Conservation (phyloP, 2,888 invertebrate species). For the Lottia gigantea region DNA sequence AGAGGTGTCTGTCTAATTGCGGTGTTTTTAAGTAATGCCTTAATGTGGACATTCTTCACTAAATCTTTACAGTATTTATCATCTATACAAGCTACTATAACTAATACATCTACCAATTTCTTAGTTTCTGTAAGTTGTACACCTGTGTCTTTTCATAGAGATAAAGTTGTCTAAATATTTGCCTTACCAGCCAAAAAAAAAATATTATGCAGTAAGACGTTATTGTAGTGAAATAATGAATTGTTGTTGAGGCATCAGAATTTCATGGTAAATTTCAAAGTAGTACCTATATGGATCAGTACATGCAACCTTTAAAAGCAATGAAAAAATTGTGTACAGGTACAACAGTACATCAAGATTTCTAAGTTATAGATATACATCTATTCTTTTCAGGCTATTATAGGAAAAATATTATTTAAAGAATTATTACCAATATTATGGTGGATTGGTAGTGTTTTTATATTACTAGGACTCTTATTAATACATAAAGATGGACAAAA, state of each 20-base stretch:
- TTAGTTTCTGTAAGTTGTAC: constrained; percentile 67
- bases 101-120: constrained; percentile 70
- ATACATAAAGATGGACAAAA: constrained; percentile 66
- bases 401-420: constrained; percentile 78
- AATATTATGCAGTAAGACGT: no score
- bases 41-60: constrained; percentile 71
- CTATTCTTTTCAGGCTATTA: constrained; percentile 74
- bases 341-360: no score
- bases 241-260: no score
- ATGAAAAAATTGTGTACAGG: no score
- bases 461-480: constrained; percentile 78
- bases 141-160: no score
- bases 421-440: constrained; percentile 78
- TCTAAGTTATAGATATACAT: no score
- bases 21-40: constrained; percentile 68
- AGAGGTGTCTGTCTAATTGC: constrained; percentile 61
- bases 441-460: constrained; percentile 79
- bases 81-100: constrained; percentile 70
- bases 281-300: no score
- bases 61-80: constrained; percentile 69
- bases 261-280: no score
- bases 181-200: no score
- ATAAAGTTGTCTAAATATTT: no score
- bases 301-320: no score
- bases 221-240: no score